Percentiles rank a stretch among this genome's conserved stretches.
Conservation (phyloP, 2,888 invertebrate species). For the Drosophila prostipennis region DNA sequence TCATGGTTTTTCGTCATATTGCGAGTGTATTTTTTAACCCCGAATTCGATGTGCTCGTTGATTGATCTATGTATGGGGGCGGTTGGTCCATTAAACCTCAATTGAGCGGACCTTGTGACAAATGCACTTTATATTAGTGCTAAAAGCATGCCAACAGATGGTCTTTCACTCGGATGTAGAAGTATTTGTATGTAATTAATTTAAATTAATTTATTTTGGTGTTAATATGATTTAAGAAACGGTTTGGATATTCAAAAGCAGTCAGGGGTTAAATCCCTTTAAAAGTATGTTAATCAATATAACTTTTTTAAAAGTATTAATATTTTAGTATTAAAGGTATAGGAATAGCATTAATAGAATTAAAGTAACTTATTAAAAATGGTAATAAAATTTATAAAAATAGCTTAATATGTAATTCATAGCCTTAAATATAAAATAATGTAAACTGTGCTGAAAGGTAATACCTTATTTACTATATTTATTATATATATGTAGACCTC, state of each 20-base stretch:
- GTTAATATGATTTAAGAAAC: background rate
- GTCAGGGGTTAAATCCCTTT: too few relatives aligned
- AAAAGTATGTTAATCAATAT: too few relatives aligned
- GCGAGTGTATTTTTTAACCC: slow-evolving; percentile 12
- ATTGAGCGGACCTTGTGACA: slow-evolving; percentile 13
- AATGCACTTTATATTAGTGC: slow-evolving; percentile 19
- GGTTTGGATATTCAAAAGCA: background rate
- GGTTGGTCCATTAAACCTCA: slow-evolving; percentile 25
- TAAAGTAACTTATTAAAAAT: too few relatives aligned
- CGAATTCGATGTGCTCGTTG: slow-evolving; percentile 32
- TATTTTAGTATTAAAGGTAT: too few relatives aligned
- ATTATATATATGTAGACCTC: too few relatives aligned
- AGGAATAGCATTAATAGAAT: too few relatives aligned
- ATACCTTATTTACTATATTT: too few relatives aligned
- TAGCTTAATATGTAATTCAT: too few relatives aligned
- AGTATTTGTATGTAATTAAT: background rate
- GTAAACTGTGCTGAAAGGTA: too few relatives aligned
- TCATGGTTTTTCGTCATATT: slow-evolving; percentile 48
- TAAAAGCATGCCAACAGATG: slow-evolving; percentile 5
- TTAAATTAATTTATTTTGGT: background rate
- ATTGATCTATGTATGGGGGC: slow-evolving; percentile 58
- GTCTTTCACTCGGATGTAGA: background rate
- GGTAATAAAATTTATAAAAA: too few relatives aligned
- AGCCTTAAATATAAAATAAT: too few relatives aligned
- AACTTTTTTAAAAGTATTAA: too few relatives aligned